Conservation (phyloP, 2,113 vertebrate genomes). For the Suncus etruscus region DNA sequence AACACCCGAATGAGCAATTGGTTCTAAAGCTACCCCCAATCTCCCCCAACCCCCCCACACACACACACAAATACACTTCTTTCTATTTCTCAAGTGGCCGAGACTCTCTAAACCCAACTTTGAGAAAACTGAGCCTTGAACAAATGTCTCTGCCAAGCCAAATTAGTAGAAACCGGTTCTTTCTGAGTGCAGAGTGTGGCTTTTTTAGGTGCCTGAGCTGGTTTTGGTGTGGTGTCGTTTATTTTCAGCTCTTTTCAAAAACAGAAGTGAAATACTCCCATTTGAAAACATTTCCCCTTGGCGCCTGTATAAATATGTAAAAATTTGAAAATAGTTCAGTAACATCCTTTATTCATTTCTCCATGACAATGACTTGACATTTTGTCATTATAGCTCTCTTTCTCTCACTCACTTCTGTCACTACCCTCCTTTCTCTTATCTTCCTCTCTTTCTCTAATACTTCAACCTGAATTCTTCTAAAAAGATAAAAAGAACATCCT, state of each 20-base stretch:
- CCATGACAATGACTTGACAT: not conserved
- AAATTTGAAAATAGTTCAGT: not conserved
- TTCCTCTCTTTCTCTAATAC: not conserved
- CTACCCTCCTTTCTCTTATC: not conserved
- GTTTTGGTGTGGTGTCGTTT: not conserved
- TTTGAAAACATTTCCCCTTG: not conserved
- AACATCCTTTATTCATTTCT: not conserved
- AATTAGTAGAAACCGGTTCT: too few relatives aligned
- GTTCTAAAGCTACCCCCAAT: too few relatives aligned
- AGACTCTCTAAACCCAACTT: too few relatives aligned
- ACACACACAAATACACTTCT: too few relatives aligned
- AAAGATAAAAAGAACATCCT: too few relatives aligned
- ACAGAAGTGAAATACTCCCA: not conserved
- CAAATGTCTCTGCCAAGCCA: too few relatives aligned
- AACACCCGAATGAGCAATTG: too few relatives aligned
- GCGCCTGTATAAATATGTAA: not conserved
- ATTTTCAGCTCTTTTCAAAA: fast-evolving
- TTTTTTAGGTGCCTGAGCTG: fast-evolving
- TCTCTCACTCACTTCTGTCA: too few relatives aligned
- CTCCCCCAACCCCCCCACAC: too few relatives aligned
- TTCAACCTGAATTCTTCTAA: not conserved
- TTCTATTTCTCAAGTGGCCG: too few relatives aligned
- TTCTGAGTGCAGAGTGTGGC: too few relatives aligned
- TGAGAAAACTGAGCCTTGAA: too few relatives aligned
- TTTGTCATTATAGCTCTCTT: not conserved